Evolutionary conservation across 35 echinoderm and acorn worm species (phyloP), one percentile per base, ranked within the genome.

Genomic region (Chiridota heheva): DNA sequence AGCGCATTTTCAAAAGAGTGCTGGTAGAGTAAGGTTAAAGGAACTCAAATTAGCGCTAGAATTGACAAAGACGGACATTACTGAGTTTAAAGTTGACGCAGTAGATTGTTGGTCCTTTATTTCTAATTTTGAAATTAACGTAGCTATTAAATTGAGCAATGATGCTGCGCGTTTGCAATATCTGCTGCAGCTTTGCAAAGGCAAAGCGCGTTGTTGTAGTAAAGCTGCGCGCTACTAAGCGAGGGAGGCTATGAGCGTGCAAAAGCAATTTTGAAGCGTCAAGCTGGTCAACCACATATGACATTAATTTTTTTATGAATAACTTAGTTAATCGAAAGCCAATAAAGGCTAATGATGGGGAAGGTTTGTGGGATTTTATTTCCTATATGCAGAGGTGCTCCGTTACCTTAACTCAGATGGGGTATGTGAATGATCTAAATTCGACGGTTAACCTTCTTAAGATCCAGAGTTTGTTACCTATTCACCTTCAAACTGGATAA

Each of bases 21-120:
- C n/a, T n/a, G n/a, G n/a, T n/a, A n/a, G n/a, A n/a, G 27, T 30
- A 30, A 2, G 2, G 35, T 38, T 72, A 35, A 65, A 69, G 10
- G 38, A 69, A 46, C 37, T 82, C 58, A 84, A 84, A 58, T 86
- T 86, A 33, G 80, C 60, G 16, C 16, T 82, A 49, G 79, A 82
- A 53, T 53, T 82, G n/a, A 60, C 62, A 8, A 70, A 49, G 63
- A 33, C 80, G 0, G 29, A 70, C n/a, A 69, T 42, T 47, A 27
- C 38, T 5, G 56, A 76, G 27, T 86, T 86, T 44, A 47, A 76
- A 61, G 83, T 51, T 13, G 30, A 86, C 40, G 48, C 82, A 22
- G 25, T 63, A 36, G 37, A 76, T 18, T 76, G 63, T 62, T 86
- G 69, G 68, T 35, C 20, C 12, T 60, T 74, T 42, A 57, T 84